Base-by-base conservation (phyloP, 2,797 vertebrate genomes). In the Parauchenoglanis punctatus region DNA sequence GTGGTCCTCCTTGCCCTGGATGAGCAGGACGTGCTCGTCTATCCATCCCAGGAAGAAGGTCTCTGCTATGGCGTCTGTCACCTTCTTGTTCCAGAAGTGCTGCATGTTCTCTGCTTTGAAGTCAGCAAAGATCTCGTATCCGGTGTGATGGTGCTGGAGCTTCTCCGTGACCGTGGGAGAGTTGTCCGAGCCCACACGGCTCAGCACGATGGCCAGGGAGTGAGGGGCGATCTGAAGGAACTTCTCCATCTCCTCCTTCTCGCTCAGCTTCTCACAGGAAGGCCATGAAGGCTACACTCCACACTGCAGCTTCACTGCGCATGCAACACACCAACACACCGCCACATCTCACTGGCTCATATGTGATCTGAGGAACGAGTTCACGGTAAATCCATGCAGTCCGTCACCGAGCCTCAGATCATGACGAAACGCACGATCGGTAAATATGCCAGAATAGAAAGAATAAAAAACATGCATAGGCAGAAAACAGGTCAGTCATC, bases 31-130 rank as follows among this genome's bases (percentile, higher is more conserved):
- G 86, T 96, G 97, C 92, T 97, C 97, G 91, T 98, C 97, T 90
- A 99, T 96, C 98, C 98, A 99, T 81, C 98, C 98, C 89, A 99
- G 95, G 94, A 99, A 99, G 93, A 98, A 97, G 86, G 97, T 95
- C 94, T 98, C 97, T 0, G 96, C 93, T 91, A 98, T 95, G 1
- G 98, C 98, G n/a, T 96, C 96, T 0, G 96, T 97, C 90, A 98
- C 96, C 72, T 96, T 93, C 94, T 95, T 94, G 94, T 99, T 97
- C 98, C 98, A 99, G 94, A 98, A 99, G 85, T 98, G 97, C 92
- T 96, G 97, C 98, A 98, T 97, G 96, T 99, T 99, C 59, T 96
- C 97, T 25, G 96, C 95, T 94, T 99, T 99, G 93, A 99, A 99
- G 91, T 95, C 97, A 0, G 97, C 98, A 91, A 99, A 99, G 63